These are phyloP conservation scores for Drosophila kanapiae DNA, from an alignment of 1,140 invertebrate species.

Conservation along the genomic window DNA sequence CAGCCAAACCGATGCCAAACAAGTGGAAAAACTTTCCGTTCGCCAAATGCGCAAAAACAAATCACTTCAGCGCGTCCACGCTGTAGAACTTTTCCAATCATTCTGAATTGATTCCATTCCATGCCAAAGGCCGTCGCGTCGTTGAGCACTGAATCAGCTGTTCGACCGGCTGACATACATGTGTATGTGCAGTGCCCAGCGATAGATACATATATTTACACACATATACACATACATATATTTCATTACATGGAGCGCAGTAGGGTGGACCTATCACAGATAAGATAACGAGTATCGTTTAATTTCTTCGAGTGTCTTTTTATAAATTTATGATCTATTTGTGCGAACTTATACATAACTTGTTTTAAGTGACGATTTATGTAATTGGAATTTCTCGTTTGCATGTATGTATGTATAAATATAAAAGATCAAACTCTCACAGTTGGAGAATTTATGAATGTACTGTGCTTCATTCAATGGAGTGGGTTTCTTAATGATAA, in stretches of 20 bases:
- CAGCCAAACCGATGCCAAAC: constrained; percentile 10
- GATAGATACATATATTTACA: constrained; percentile 3
- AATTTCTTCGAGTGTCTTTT: too few relatives aligned
- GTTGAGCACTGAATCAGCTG: constrained; percentile 37
- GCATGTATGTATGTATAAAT: background rate
- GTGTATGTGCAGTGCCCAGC: background rate
- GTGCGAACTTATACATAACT: background rate
- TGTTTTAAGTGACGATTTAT: background rate
- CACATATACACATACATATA: background rate
- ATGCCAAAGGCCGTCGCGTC: constrained; percentile 12
- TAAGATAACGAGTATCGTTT: background rate
- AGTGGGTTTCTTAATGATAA: background rate
- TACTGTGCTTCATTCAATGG: background rate
- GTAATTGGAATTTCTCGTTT: background rate
- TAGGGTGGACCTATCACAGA: constrained; percentile 18
- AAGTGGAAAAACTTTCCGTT: constrained; percentile 47
- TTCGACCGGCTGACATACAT: constrained; percentile 21
- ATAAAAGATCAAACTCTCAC: background rate
- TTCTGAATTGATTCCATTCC: constrained; percentile 20
- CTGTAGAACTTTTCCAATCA: constrained; percentile 36
- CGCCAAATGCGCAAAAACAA: constrained; percentile 30
- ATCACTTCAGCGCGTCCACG: constrained; percentile 28
- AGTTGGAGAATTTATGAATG: background rate
- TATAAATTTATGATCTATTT: background rate
- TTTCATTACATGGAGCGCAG: constrained; percentile 9